Conservation (phyloP, 1,140 invertebrate genomes). For the Pectinophora gossypiella region DNA sequence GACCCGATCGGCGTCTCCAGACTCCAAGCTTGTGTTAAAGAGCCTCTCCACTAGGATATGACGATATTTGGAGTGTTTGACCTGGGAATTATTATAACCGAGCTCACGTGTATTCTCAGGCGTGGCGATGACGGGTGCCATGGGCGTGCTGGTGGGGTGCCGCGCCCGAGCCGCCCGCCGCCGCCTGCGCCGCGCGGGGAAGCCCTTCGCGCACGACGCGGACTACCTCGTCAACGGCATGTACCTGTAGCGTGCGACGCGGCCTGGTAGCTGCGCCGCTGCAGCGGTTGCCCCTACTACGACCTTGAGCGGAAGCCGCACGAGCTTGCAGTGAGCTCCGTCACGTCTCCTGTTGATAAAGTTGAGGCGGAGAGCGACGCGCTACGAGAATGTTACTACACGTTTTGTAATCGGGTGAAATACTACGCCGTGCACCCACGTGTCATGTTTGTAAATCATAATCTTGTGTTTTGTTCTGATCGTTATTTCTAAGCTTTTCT, state of each 20-base stretch:
- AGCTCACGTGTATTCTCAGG: conserved; percentile 72
- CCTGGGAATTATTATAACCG: too few species aligned
- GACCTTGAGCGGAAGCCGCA: not conserved
- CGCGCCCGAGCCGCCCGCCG: conserved; percentile 83
- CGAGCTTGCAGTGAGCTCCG: not conserved
- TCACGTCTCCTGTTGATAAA: too few species aligned
- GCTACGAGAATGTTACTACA: too few species aligned
- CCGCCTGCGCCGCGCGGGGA: conserved; percentile 85
- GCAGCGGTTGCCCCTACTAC: not conserved
- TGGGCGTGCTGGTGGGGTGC: conserved; percentile 86
- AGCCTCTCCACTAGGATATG: not conserved
- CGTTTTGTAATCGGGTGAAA: too few species aligned
- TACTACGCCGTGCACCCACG: too few species aligned
- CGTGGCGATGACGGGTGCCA: conserved; percentile 78
- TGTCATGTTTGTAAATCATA: too few species aligned
- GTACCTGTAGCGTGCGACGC: conserved; percentile 84
- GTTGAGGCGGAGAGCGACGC: too few species aligned
- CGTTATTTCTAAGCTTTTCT: too few species aligned
- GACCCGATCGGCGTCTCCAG: too few species aligned
- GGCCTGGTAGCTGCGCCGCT: not conserved
- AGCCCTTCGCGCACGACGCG: conserved; percentile 93
- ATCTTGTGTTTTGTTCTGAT: too few species aligned
- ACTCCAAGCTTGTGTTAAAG: too few species aligned
- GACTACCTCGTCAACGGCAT: conserved; percentile 98
- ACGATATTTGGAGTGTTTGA: too few species aligned